A percentile compares a stretch with the other conserved stretches of the same genome.
These are phyloP conservation scores for Drosophila borborema DNA, from an alignment of 2,888 invertebrate species.

Conservation along the genomic window DNA sequence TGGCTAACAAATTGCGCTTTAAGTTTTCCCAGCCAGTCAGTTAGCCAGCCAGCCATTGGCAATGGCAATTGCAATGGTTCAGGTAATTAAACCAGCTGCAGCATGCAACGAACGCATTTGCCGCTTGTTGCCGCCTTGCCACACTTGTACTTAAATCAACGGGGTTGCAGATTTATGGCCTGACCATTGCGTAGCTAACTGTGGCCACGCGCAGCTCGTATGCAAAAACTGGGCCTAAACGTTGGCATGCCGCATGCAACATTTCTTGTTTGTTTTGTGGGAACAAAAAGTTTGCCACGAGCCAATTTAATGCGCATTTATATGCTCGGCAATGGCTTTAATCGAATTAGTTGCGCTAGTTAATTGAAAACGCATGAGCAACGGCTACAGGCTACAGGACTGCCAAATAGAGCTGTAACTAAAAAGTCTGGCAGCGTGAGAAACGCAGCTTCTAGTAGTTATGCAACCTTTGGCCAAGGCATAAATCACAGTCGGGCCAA, in stretches of 20 bases:
- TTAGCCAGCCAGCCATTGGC: constrained; percentile 13
- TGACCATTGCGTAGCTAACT: constrained; percentile 58
- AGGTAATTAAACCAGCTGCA: constrained; percentile 65
- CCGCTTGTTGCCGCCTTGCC: constrained; percentile 69
- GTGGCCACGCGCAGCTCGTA: constrained; percentile 61
- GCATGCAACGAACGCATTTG: constrained; percentile 43
- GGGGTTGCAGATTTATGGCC: constrained; percentile 76
- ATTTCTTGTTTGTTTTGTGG: constrained; percentile 74
- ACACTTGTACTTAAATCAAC: constrained; percentile 83
- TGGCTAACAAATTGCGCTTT: constrained; percentile 51
- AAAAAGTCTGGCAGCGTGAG: constrained; percentile 40
- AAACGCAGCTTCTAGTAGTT: constrained; percentile 29
- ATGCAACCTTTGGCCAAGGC: constrained; percentile 22
- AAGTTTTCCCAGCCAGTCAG: constrained; percentile 37
- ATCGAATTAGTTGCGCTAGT: constrained; percentile 74
- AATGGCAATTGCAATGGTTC: constrained; percentile 17
- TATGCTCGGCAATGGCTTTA: constrained; percentile 58
- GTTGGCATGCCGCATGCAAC: constrained; percentile 1
- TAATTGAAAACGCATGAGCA: constrained; percentile 75
- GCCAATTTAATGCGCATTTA: constrained; percentile 64
- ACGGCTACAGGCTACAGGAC: background rate
- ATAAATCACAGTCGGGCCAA: constrained; percentile 66
- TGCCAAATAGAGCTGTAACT: constrained; percentile 43
- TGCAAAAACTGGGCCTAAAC: constrained; percentile 61
- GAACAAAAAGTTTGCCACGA: constrained; percentile 62